These are phyloP conservation scores for Indicator maculatus DNA, from an alignment of 2,113 vertebrate species.

Conservation along the genomic window DNA sequence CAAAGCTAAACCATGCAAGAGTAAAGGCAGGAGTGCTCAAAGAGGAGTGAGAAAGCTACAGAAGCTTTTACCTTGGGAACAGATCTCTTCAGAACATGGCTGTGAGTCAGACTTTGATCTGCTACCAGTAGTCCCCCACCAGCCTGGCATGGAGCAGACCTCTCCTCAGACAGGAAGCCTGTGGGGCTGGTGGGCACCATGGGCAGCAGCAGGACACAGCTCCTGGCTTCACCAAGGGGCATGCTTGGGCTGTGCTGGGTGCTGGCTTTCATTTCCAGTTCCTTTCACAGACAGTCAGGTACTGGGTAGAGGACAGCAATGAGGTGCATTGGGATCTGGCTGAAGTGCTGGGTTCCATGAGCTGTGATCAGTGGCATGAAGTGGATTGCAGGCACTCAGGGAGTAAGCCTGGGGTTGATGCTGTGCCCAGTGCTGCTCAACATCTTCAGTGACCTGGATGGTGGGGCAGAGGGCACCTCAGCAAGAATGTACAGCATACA, in stretches of 20 bases:
- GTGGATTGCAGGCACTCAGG: accelerated
- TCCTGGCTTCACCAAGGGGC: background rate
- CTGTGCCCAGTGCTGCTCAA: background rate
- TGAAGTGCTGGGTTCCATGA: background rate
- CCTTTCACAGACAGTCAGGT: background rate
- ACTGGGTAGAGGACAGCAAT: too few relatives aligned
- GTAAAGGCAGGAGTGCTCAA: constrained; percentile 30
- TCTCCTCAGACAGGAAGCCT: background rate
- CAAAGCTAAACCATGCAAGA: background rate
- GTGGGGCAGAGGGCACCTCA: background rate
- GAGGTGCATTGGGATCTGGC: background rate
- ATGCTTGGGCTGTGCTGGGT: background rate
- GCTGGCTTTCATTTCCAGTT: background rate
- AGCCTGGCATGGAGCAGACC: accelerated
- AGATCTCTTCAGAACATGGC: background rate
- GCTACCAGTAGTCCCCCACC: background rate
- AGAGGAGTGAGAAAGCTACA: constrained; percentile 25
- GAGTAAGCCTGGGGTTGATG: background rate
- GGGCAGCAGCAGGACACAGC: background rate
- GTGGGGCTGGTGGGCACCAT: accelerated
- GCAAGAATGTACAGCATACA: background rate
- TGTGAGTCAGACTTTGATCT: background rate
- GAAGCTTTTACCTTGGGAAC: constrained; percentile 12
- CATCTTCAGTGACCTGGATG: background rate
- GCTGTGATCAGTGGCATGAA: background rate